Conservation (phyloP, 2,888 invertebrate species). For the Xanthorhoe spadicearia region DNA sequence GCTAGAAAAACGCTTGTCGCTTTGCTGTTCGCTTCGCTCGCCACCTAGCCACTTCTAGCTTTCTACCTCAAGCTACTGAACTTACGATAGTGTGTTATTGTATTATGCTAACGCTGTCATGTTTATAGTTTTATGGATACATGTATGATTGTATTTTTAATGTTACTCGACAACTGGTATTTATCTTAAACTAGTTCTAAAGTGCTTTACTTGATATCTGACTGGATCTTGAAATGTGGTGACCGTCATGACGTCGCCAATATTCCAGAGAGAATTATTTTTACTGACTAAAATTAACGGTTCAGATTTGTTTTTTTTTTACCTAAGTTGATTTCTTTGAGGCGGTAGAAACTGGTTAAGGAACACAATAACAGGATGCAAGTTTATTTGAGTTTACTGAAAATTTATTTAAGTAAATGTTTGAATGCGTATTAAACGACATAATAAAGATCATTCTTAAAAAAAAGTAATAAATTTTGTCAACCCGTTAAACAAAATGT, state of each 20-base stretch:
- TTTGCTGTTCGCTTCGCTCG: slow-evolving; percentile 12
- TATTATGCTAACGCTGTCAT: slow-evolving; percentile 62
- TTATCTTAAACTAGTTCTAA: slow-evolving; percentile 19
- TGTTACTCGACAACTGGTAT: slow-evolving; percentile 18
- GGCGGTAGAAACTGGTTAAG: no score
- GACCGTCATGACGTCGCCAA: neutral
- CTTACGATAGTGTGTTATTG: slow-evolving; percentile 58
- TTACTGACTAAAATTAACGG: neutral
- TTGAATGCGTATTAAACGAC: no score
- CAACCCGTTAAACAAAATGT: no score
- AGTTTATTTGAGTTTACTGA: no score
- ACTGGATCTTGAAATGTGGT: neutral
- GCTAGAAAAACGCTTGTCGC: neutral
- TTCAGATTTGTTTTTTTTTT: no score
- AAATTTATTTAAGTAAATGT: no score
- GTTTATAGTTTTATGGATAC: slow-evolving; percentile 56
- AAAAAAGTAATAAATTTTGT: no score
- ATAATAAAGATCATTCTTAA: no score
- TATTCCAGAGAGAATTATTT: neutral
- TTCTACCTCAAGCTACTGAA: slow-evolving; percentile 47
- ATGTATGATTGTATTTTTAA: slow-evolving; percentile 30
- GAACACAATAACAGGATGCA: no score
- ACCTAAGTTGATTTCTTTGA: no score
- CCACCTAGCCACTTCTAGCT: slow-evolving; percentile 18
- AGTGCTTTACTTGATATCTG: neutral